phyloP scores from a whole-genome alignment of 2,797 vertebrate genomes.

The Botia almorhae region DNA sequence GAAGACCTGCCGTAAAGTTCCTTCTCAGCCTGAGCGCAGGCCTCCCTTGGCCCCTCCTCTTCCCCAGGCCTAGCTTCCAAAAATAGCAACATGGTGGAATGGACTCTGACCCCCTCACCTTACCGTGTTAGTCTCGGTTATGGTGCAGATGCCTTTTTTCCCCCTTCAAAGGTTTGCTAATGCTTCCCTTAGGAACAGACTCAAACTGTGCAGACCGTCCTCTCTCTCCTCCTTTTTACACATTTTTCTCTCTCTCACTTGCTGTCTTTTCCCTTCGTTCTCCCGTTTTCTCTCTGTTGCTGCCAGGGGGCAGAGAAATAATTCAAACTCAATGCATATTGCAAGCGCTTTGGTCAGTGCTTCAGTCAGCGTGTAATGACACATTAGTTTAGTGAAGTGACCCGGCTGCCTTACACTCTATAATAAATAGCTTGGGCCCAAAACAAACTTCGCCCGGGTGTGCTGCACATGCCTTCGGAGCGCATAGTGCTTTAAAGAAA shows the following conservation, averaged over 20 bases:
- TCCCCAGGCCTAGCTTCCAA: constrained; percentile 46
- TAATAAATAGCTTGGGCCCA: constrained; percentile 78
- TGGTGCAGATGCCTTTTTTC: constrained; percentile 66
- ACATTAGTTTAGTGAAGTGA: constrained; percentile 83
- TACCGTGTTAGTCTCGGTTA: constrained; percentile 66
- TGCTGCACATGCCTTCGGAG: constrained; percentile 72
- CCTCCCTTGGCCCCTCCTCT: constrained; percentile 32
- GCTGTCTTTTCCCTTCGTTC: constrained; percentile 56
- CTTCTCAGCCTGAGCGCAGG: constrained; percentile 26
- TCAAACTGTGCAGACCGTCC: constrained; percentile 60
- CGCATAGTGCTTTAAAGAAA: constrained; percentile 77
- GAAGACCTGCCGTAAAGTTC: constrained; percentile 47
- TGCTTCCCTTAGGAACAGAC: constrained; percentile 67
- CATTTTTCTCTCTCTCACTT: constrained; percentile 50
- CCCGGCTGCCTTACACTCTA: constrained; percentile 76
- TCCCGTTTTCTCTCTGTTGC: constrained; percentile 53
- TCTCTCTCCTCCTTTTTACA: constrained; percentile 50
- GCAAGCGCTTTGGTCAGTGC: constrained; percentile 79
- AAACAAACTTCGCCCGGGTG: constrained; percentile 62
- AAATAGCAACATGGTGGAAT: constrained; percentile 61
- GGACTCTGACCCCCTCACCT: constrained; percentile 68
- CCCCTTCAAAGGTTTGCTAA: constrained; percentile 73
- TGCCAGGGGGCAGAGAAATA: constrained; percentile 79
- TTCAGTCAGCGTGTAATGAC: constrained; percentile 74
- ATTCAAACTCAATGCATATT: constrained; percentile 84